phyloP scores from a whole-genome alignment of 2,113 vertebrate species.

The Thalassarche chlororhynchos region DNA sequence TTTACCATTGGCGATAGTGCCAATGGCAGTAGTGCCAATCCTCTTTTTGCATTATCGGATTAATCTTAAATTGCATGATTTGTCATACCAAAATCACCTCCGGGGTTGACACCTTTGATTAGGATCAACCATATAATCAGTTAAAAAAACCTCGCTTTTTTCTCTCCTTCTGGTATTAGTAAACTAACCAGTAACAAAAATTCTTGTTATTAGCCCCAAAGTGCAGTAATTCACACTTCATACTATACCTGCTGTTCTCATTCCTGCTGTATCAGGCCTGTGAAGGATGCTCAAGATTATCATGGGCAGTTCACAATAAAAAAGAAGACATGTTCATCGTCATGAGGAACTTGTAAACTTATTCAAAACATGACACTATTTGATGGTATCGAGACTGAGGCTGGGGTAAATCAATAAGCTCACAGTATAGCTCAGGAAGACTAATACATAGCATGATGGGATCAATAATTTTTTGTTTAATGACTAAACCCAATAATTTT shows the following conservation, averaged over 20 bases:
- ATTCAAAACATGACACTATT: background rate
- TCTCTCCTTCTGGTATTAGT: background rate
- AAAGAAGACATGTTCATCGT: background rate
- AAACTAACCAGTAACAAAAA: background rate
- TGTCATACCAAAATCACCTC: background rate
- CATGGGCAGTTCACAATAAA: background rate
- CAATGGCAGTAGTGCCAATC: background rate
- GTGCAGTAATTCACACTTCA: background rate
- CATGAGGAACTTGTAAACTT: background rate
- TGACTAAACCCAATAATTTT: background rate
- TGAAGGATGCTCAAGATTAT: background rate
- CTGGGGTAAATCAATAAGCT: background rate
- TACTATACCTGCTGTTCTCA: background rate
- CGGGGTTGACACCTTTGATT: background rate
- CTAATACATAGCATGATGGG: background rate
- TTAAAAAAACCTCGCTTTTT: background rate
- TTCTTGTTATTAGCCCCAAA: background rate
- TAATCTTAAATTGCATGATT: background rate
- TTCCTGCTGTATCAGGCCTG: background rate
- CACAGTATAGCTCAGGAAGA: background rate
- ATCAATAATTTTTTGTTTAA: background rate
- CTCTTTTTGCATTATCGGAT: background rate
- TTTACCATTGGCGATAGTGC: background rate
- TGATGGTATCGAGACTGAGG: background rate
- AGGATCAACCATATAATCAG: background rate